Evolutionary conservation across 1,140 invertebrate genomes (phyloP), one percentile per base, ranked within the genome.

Genomic region (Stenopsyche tienmushanensis): DNA sequence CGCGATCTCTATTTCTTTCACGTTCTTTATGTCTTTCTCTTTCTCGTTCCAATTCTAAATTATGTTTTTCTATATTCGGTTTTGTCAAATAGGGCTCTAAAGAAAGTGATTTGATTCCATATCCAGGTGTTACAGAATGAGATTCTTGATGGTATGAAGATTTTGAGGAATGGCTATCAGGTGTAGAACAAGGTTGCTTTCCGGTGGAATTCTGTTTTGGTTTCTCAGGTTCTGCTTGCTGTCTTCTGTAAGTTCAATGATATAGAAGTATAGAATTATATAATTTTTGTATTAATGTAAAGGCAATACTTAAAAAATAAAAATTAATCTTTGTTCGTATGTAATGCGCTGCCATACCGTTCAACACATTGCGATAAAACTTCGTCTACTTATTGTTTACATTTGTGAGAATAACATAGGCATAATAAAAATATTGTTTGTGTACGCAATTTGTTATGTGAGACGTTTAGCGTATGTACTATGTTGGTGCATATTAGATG

Each of bases 1-100:
- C 60, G 8, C 57, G 17, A 15, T 60, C 57, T 13, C 50, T 18
- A 24, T 42, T 24, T 10, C 54, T 20, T 3, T 64, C 62, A n/a
- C 62, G 17, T 21, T 64, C 62, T 18, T 64, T 64, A 17, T 63
- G 44, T 25, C 69, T 62, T 23, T 70, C 78, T 73, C 67, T 77
- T 75, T 73, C 75, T 55, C 77, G 74, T 62, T 81, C 78, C 21
- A 83, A 71, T 1, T 80, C 73, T 57, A 80, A 77, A 69, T 81
- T 82, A 69, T 82, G 81, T 50, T 79, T 80, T 63, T 83, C 80
- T 21, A 81, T 72, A 67, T 80, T 82, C 0, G 80, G 81, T 65
- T 82, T 82, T 1, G 80, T 81, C 21, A 80, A 71, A 10, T 82
- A 76, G 10, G 83, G 82, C 67, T 84, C 83, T 71, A 81, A 62